Evolutionary conservation across 2,888 invertebrate species (phyloP).

Genomic region (Drosophila demipolita): DNA sequence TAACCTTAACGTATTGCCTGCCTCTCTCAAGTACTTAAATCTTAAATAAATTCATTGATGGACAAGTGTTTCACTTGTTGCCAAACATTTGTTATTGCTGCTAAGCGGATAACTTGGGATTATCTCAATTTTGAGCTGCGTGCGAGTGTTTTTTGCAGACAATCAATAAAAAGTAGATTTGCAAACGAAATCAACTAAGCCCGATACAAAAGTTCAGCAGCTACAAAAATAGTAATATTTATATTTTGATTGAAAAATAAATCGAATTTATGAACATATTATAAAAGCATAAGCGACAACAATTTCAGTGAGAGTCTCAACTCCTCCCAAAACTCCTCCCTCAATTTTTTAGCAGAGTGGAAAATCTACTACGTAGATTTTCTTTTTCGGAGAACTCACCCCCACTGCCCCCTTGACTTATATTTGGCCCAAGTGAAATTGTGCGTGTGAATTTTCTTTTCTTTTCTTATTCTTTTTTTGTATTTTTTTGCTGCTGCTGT

Average conservation of each 20-base stretch:
- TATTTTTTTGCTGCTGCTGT: conserved; percentile 17
- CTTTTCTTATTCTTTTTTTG: conserved; percentile 6
- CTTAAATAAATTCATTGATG: not conserved
- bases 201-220: conserved; percentile 32
- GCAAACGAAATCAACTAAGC: conserved; percentile 44
- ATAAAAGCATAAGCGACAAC: conserved; percentile 75
- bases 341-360: conserved; percentile 28
- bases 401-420: conserved; percentile 22
- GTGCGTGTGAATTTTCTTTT: conserved; percentile 51
- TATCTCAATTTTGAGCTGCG: not conserved
- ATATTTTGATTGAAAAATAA: conserved; percentile 83
- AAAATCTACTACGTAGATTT: conserved; percentile 22
- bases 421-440: conserved; percentile 50
- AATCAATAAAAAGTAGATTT: conserved; percentile 35
- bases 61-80: not conserved
- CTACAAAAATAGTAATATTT: conserved; percentile 56
- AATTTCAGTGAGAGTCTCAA: conserved; percentile 54
- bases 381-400: conserved; percentile 26
- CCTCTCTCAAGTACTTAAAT: not conserved
- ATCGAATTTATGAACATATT: conserved; percentile 83
- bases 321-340: not conserved
- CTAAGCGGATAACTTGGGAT: not conserved
- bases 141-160: conserved; percentile 3
- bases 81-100: not conserved
- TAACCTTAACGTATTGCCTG: not conserved